A percentile compares a stretch with the other conserved stretches of the same genome.
These are phyloP conservation scores for Malurus alboscapulatus DNA, from an alignment of 2,113 vertebrate species.

Conservation along the genomic window DNA sequence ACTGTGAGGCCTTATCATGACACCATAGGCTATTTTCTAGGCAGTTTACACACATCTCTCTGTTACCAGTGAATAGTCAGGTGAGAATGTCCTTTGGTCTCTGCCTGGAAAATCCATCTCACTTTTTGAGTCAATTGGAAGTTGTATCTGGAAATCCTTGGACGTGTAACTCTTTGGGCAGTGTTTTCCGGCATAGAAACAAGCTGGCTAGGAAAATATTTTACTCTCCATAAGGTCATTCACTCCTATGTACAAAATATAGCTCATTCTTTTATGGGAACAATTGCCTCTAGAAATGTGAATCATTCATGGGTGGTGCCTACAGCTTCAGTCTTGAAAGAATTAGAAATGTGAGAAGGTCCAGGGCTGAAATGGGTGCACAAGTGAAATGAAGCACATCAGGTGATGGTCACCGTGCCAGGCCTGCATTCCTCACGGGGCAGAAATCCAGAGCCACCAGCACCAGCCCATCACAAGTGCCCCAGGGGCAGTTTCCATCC, in stretches of 20 bases:
- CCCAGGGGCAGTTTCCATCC: background rate
- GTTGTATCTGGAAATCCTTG: constrained; percentile 1
- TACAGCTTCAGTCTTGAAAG: background rate
- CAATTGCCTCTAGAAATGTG: constrained; percentile 22
- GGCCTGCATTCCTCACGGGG: background rate
- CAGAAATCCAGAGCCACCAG: background rate
- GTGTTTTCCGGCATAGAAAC: background rate
- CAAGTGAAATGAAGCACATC: background rate
- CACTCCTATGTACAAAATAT: background rate
- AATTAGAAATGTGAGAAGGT: background rate
- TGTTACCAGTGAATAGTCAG: background rate
- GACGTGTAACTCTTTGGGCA: background rate
- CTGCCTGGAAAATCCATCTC: constrained; percentile 24
- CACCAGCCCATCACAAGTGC: background rate
- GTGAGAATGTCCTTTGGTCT: background rate
- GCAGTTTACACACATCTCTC: background rate
- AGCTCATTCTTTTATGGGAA: constrained; percentile 27
- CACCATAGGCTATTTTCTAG: background rate
- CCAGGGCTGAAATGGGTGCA: background rate
- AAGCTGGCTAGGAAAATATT: constrained; percentile 25
- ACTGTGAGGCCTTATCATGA: background rate
- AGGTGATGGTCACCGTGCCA: background rate
- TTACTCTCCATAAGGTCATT: constrained; percentile 7
- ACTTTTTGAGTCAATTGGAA: background rate
- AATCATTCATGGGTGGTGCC: constrained; percentile 29